Evolutionary conservation across 2,888 invertebrate species (phyloP).

Genomic region (Tryphoninae sp.): DNA sequence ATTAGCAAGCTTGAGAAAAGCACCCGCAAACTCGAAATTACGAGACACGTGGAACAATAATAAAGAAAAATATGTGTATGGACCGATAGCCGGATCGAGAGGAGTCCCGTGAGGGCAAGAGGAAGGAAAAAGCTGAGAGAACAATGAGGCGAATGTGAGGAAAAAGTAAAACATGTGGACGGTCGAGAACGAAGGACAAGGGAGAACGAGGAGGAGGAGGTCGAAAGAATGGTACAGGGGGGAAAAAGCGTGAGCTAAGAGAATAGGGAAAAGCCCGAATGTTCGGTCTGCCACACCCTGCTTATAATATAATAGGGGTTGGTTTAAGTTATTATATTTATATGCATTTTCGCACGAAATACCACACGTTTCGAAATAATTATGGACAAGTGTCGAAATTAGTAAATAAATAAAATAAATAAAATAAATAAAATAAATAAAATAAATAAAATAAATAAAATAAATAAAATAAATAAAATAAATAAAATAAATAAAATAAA

Average conservation of each 20-base stretch:
- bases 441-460: too few species aligned
- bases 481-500: too few species aligned
- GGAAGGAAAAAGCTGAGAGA: background rate
- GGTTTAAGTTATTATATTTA: constrained; percentile 67
- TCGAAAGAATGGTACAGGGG: background rate
- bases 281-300: constrained; percentile 47
- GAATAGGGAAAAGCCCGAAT: constrained; percentile 44
- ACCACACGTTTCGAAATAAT: background rate
- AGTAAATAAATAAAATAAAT: too few species aligned
- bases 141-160: constrained; percentile 1
- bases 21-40: background rate
- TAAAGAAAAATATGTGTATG: background rate
- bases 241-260: constrained; percentile 30
- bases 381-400: too few species aligned
- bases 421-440: too few species aligned
- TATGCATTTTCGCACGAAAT: constrained; percentile 35
- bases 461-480: too few species aligned
- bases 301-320: constrained; percentile 53
- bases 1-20: background rate
- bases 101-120: background rate
- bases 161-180: constrained; percentile 23
- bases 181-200: constrained; percentile 16
- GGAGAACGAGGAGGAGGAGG: background rate
- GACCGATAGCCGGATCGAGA: background rate
- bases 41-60: constrained; percentile 7